These are phyloP conservation scores for Sisor rabdophorus DNA, from an alignment of 2,113 vertebrate genomes.

Conservation along the genomic window DNA sequence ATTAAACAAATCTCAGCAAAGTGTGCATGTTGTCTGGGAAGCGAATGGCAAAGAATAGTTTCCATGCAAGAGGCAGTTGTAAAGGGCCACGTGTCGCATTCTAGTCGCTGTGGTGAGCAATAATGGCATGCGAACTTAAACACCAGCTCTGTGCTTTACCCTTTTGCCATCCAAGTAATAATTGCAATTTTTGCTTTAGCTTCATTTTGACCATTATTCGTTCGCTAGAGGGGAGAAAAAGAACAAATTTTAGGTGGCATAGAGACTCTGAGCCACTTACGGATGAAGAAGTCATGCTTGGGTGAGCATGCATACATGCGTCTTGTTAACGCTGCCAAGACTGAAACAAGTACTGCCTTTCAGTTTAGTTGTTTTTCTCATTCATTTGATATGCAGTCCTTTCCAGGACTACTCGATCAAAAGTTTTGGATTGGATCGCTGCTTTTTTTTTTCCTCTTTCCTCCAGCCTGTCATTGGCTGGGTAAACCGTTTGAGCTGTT, in stretches of 20 bases:
- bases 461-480: background rate
- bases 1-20: background rate
- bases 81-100: background rate
- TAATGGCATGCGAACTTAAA: background rate
- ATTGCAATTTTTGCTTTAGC: background rate
- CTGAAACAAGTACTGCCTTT: background rate
- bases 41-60: background rate
- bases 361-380: background rate
- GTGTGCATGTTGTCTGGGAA: slow-evolving; percentile 8
- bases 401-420: background rate
- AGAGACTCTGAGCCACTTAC: background rate
- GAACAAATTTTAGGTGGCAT: background rate
- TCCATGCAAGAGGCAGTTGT: background rate
- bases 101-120: background rate
- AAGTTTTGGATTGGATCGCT: background rate
- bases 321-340: background rate
- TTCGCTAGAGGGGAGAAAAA: background rate
- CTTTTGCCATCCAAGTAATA: background rate
- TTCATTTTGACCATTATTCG: background rate
- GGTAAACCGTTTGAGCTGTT: too few species aligned
- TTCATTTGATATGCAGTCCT: background rate
- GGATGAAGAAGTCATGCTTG: background rate
- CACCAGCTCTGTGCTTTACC: background rate
- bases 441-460: too few species aligned
- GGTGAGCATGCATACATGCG: background rate